phyloP scores from a whole-genome alignment of 2,888 invertebrate species.

The Drosophila anomalata region DNA sequence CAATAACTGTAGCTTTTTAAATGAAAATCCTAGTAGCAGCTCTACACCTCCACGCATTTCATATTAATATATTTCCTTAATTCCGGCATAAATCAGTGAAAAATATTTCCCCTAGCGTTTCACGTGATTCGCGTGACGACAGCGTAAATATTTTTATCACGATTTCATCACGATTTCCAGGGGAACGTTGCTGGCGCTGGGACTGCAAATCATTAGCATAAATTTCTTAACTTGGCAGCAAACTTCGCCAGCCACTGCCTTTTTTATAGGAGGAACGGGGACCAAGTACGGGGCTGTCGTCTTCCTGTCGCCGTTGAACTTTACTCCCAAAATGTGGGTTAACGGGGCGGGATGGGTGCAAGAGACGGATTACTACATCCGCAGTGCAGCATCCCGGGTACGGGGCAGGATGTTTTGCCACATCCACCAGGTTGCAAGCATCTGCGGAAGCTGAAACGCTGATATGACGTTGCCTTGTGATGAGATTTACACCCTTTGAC shows the following conservation, averaged over 20 bases:
- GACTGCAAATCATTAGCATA: slow-evolving; percentile 64
- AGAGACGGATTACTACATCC: slow-evolving; percentile 40
- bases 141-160: slow-evolving; percentile 31
- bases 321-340: not conserved
- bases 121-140: slow-evolving; percentile 32
- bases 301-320: slow-evolving; percentile 42
- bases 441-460: slow-evolving; percentile 52
- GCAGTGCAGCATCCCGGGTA: slow-evolving; percentile 31
- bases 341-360: not conserved
- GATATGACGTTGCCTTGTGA: slow-evolving; percentile 63
- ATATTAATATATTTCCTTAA: slow-evolving; percentile 4
- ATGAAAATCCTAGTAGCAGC: not conserved
- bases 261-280: not conserved
- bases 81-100: slow-evolving; percentile 28
- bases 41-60: slow-evolving; percentile 6
- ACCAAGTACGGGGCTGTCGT: slow-evolving; percentile 19
- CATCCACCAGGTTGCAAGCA: slow-evolving; percentile 3
- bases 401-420: slow-evolving; percentile 29
- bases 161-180: slow-evolving; percentile 43
- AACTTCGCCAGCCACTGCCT: not conserved
- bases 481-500: slow-evolving; percentile 60
- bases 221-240: slow-evolving; percentile 54
- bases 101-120: slow-evolving; percentile 14
- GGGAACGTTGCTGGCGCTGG: slow-evolving; percentile 15
- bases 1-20: too few species aligned